Evolutionary conservation across 2,888 invertebrate genomes (phyloP), one percentile per base, ranked within the genome.

Genomic region (Argyra leucocephala): DNA sequence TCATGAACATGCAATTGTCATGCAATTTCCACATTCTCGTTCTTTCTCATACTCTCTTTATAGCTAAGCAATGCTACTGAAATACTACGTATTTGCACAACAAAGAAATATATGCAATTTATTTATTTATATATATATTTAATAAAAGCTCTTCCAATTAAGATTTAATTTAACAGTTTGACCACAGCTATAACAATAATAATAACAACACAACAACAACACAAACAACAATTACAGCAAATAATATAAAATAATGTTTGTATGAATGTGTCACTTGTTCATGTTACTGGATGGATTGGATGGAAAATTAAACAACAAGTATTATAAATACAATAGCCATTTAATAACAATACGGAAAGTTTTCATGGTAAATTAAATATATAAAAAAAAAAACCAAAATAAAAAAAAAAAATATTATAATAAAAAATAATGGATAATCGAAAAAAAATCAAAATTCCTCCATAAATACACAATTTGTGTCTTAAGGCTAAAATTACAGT

Each of bases 391-490:
- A 48, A 18, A 48, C 12, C 5, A 48, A 48, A 48, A 48, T n/a
- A 9, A 48, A 48, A 31, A 31, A 31, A 18, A 31, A 48, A n/a
- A 10, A 31, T 31, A 48, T 12, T 18, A n/a, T n/a, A 5, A n/a
- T 48, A 48, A 48, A 48, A 48, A 9, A 48, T 10, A 3, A 48
- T 48, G 1, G 31, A 10, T 48, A 18, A 3, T 48, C 18, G 12
- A 26, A 6, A 26, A 31, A 31, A 31, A 31, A 6, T 6, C 7
- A 48, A 48, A 48, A 48, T 48, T 48, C 48, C 48, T 48, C n/a
- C 48, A 48, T 48, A 48, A 48, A 48, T 48, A 48, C 48, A 48
- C 48, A 48, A 48, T 48, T 48, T 48, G 48, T 48, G 15, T 48
- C 48, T 48, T 48, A n/a, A 48, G 48, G 48, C 48, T 15, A 15